Evolutionary conservation across 2,888 invertebrate species (phyloP), one percentile per base, ranked within the genome.

Genomic region (Acrobasis consociella): DNA sequence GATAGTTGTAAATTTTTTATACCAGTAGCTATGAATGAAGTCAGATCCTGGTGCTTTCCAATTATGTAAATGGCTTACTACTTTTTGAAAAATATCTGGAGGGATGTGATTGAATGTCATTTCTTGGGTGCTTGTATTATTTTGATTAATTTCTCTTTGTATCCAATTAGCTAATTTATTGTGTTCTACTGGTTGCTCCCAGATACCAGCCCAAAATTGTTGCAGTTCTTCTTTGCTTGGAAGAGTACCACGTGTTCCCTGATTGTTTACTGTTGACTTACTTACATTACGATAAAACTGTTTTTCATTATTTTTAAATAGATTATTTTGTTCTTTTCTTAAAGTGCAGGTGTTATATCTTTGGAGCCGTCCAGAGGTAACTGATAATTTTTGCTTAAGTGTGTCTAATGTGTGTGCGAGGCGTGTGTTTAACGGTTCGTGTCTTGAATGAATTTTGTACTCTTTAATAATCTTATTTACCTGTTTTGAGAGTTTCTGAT

Each of bases 21-120:
- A 67, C 67, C 69, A 66, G 17, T 53, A 71, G 16, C 65, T 71
- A 22, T 69, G 68, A 10, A 68, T 62, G 13, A 62, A 16, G 60
- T 69, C 71, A 10, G 62, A 55, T 3, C 71, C 69, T 10, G 69
- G 65, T 9, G 68, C 15, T 64, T 66, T 65, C 65, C 63, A 64
- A 46, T 66, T 65, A 50, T 65, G 63, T 39, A 56, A 5, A 7
- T 51, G 49, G 15, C 17, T 46, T 5, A 64, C 17, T n/a, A 64
- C 62, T 10, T 37, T 46, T 22, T 38, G 3, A 37, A 66, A 64
- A 13, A 52, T 56, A 0, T 65, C 62, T 22, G 46, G 9, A 5
- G 64, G 15, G 3, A 65, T 60, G 13, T 15, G 5, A 2, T 65
- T 31, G n/a, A 62, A 65, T 5, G 38, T 15, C 63, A 65, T 65